A percentile compares a stretch with the other conserved stretches of the same genome.
These are phyloP conservation scores for human DNA, from an alignment of 2,113 vertebrate species.

Conservation along the genomic window GRCh38 chr20:43959001-43959500, in stretches of 20 bases:
- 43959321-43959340: neutral
- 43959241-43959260: neutral
- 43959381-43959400: slow-evolving; percentile 76
- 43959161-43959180: neutral
- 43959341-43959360: slow-evolving; percentile 58
- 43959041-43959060: neutral
- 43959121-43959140: neutral
- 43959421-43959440: slow-evolving; percentile 69
- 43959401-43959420: slow-evolving; percentile 70
- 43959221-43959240: no score
- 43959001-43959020: neutral
- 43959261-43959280: neutral
- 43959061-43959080: neutral
- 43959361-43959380: slow-evolving; percentile 72
- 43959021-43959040: neutral
- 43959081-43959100: neutral
- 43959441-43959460: slow-evolving; percentile 80
- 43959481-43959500: slow-evolving; percentile 87
- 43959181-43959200: neutral
- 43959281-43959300: accelerated
- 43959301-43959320: accelerated
- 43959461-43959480: slow-evolving; percentile 77
- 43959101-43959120: neutral
- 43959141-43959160: no score
- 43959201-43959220: neutral